These are phyloP conservation scores for Ophthalmolycus amberensis DNA, from an alignment of 2,113 vertebrate genomes.

Conservation along the genomic window DNA sequence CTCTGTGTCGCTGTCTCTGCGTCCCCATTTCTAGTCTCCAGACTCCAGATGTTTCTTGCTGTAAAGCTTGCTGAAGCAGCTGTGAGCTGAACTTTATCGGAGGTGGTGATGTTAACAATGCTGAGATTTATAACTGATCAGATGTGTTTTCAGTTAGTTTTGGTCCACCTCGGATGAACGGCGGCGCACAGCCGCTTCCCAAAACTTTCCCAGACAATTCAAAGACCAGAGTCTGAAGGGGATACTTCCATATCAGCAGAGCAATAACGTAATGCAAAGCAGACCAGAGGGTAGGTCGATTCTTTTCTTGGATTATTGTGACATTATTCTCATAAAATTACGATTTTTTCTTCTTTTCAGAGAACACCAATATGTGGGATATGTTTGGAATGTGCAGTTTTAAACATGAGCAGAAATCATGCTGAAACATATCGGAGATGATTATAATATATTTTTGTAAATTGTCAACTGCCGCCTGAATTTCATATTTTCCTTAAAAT, in stretches of 20 bases:
- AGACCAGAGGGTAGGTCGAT: not conserved
- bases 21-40: not conserved
- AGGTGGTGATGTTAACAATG: not conserved
- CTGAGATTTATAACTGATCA: not conserved
- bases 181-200: too few species aligned
- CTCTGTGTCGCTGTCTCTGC: not conserved
- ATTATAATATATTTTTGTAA: not conserved
- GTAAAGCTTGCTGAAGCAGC: not conserved
- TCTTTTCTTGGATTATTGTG: not conserved
- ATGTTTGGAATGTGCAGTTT: not conserved
- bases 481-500: not conserved
- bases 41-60: not conserved
- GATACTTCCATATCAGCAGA: not conserved
- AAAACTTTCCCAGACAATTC: not conserved
- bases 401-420: not conserved
- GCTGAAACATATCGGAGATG: not conserved
- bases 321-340: not conserved
- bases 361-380: not conserved
- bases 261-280: not conserved
- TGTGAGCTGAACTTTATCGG: not conserved
- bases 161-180: not conserved
- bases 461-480: not conserved
- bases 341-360: too few species aligned
- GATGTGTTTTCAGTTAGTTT: not conserved
- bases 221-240: not conserved